phyloP scores from a whole-genome alignment of 2,797 vertebrate genomes.

The Tangara arthus region DNA sequence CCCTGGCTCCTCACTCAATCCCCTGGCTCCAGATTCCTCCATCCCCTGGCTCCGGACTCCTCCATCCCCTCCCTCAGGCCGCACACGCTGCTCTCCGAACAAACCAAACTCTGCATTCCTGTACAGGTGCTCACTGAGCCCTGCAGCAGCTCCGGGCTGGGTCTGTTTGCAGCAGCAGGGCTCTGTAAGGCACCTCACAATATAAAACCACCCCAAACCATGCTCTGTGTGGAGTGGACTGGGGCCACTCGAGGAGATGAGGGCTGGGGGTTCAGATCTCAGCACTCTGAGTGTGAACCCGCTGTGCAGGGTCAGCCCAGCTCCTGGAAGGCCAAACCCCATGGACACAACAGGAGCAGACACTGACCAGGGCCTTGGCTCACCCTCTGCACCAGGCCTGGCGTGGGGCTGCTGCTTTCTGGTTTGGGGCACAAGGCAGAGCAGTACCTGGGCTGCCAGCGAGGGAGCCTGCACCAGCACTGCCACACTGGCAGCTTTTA shows the following conservation, averaged over 20 bases:
- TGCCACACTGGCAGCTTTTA: background rate
- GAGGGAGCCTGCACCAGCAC: background rate
- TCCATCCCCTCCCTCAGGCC: background rate
- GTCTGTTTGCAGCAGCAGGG: background rate
- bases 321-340: background rate
- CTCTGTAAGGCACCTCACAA: background rate
- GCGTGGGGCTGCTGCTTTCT: accelerated
- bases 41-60: accelerated
- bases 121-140: accelerated
- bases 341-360: accelerated
- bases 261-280: accelerated
- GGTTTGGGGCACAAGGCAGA: background rate
- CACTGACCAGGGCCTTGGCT: accelerated
- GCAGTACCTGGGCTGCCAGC: accelerated
- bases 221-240: accelerated
- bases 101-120: accelerated
- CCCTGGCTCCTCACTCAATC: too few species aligned
- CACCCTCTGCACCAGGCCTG: accelerated
- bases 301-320: background rate
- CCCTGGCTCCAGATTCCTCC: too few species aligned
- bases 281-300: accelerated
- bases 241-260: accelerated
- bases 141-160: background rate
- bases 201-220: accelerated
- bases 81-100: accelerated